phyloP scores from a whole-genome alignment of 2,113 vertebrate genomes.

The Caretta caretta region DNA sequence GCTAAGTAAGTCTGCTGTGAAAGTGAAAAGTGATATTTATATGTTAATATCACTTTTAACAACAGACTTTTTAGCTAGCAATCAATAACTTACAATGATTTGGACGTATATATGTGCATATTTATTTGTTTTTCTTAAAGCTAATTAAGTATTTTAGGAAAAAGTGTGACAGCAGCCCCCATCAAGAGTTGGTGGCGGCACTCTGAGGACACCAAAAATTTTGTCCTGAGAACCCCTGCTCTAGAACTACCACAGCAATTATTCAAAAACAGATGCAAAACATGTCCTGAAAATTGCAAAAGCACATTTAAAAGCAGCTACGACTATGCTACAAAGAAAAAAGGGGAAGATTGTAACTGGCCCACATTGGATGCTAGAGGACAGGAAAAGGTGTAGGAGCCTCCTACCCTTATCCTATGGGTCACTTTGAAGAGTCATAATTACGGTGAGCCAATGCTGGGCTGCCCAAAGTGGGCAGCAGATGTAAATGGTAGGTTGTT shows the following conservation, averaged over 20 bases:
- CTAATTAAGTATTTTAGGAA: no score
- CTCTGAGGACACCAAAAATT: no score
- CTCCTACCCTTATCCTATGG: neutral
- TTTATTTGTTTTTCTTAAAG: no score
- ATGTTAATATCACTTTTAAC: no score
- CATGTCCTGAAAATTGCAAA: neutral
- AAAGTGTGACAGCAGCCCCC: no score
- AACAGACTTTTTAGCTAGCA: no score
- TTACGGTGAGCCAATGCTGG: neutral
- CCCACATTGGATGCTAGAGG: neutral
- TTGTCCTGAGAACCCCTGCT: neutral
- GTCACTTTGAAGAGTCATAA: neutral
- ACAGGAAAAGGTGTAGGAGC: neutral
- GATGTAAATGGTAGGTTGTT: neutral
- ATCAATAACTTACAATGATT: no score
- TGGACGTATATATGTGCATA: no score
- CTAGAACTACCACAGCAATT: neutral
- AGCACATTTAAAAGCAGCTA: neutral
- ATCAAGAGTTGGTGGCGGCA: no score
- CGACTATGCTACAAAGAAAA: neutral
- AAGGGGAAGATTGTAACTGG: neutral
- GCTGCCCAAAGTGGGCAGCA: neutral
- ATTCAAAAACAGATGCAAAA: neutral
- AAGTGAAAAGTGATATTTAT: no score
- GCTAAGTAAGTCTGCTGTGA: no score